Percentiles rank a stretch among this genome's conserved stretches.
phyloP scores from a whole-genome alignment of 1,140 invertebrate species.

The Drosophila prosaltans region DNA sequence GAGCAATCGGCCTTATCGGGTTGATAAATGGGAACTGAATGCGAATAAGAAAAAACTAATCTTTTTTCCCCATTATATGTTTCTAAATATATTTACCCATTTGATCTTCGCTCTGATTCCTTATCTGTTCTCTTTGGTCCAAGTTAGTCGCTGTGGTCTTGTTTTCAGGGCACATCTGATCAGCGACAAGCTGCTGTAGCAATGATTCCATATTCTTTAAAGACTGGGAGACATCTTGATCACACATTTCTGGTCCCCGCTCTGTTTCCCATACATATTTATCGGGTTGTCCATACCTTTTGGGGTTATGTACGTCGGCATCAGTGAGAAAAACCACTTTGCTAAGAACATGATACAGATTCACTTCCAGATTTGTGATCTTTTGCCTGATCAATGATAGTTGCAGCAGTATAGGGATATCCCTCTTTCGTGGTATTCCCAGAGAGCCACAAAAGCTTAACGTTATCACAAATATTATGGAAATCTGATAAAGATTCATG shows the following conservation, averaged over 20 bases:
- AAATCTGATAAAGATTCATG: conserved; percentile 22
- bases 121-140: not conserved
- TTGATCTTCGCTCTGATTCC: not conserved
- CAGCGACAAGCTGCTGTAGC: not conserved
- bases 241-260: conserved; percentile 10
- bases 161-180: not conserved
- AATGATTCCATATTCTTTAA: not conserved
- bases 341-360: conserved; percentile 58
- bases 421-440: conserved; percentile 68
- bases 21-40: conserved; percentile 12
- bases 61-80: not conserved
- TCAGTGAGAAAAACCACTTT: conserved; percentile 54
- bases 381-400: conserved; percentile 55
- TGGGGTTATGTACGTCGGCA: conserved; percentile 10
- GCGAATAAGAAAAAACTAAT: not conserved
- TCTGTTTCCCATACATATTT: not conserved
- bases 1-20: conserved; percentile 53
- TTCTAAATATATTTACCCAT: not conserved
- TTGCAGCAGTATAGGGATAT: conserved; percentile 53
- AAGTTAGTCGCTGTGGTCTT: not conserved
- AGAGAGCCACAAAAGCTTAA: conserved; percentile 17
- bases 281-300: not conserved
- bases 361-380: conserved; percentile 54
- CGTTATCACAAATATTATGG: conserved; percentile 29
- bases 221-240: not conserved